Percentiles rank a stretch among this genome's conserved stretches.
Evolutionary conservation across 2,797 vertebrate species (phyloP).

Genomic region (Discoglossus pictus): DNA sequence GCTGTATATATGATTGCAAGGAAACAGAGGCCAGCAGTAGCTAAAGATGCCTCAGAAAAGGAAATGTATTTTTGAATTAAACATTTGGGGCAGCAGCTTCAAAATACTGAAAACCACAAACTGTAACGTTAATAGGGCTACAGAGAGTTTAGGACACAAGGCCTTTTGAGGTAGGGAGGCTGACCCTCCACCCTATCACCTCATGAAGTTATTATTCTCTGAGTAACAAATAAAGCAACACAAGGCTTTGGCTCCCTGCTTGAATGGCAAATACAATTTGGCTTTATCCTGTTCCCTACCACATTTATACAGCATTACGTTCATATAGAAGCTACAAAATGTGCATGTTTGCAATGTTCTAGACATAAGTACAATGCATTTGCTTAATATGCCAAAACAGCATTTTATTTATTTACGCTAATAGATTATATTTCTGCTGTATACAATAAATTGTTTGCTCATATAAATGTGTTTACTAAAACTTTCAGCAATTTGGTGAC

Average conservation of each 20-base stretch:
- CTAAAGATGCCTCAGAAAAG: constrained; percentile 2
- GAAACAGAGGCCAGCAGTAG: no score
- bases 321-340: not conserved
- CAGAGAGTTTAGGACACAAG: constrained; percentile 18
- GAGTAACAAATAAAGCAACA: constrained; percentile 2
- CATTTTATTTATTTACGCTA: not conserved
- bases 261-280: not conserved
- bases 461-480: no score
- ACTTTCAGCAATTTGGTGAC: no score
- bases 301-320: not conserved
- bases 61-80: constrained; percentile 14
- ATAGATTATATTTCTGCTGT: no score
- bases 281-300: not conserved
- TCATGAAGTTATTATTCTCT: constrained; percentile 18
- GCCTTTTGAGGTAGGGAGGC: not conserved
- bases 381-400: not conserved
- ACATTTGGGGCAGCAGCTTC: constrained; percentile 13
- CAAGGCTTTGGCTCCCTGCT: not conserved
- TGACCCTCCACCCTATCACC: constrained; percentile 26
- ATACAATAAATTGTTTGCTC: no score
- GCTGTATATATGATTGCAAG: not conserved
- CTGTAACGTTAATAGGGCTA: constrained; percentile 17
- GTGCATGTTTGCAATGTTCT: not conserved
- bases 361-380: not conserved
- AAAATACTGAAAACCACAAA: constrained; percentile 21